Conservation (phyloP, 92 coral and sea anemone genomes). For the Palythoa grandis region DNA sequence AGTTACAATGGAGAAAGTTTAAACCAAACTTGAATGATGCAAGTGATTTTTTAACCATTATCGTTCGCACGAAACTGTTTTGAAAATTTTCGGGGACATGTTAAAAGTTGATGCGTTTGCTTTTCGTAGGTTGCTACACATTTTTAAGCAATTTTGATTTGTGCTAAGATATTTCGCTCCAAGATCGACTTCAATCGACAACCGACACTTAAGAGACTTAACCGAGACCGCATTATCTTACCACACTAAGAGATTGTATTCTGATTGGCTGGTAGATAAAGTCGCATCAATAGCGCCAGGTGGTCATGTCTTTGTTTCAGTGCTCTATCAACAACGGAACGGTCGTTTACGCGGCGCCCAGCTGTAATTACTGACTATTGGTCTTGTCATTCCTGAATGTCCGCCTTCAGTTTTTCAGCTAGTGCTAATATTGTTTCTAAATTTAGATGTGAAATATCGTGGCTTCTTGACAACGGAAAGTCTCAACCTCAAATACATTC, state of each 20-base stretch:
- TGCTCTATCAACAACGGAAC: background rate
- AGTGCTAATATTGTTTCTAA: constrained; percentile 11
- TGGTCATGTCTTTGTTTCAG: background rate
- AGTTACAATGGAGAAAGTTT: background rate
- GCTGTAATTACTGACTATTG: background rate
- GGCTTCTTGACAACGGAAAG: background rate
- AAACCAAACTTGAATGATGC: background rate
- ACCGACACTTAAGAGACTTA: constrained; percentile 3
- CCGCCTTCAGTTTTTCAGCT: background rate
- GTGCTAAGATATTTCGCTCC: background rate
- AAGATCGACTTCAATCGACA: constrained; percentile 1
- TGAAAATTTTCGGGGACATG: background rate
- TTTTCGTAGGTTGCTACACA: background rate
- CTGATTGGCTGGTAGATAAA: constrained; percentile 18
- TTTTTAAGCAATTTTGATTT: background rate
- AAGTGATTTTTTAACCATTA: background rate
- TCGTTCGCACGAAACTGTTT: background rate
- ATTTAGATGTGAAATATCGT: background rate
- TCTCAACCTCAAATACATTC: background rate
- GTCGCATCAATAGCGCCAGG: constrained; percentile 23
- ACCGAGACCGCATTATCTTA: background rate
- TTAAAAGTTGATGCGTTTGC: background rate
- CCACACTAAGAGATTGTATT: background rate
- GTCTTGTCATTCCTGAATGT: constrained; percentile 5
- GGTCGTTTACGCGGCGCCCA: constrained; percentile 14